A percentile compares a stretch with the other conserved stretches of the same genome.
Conservation (phyloP, 2,888 invertebrate genomes). For the Orgyia antiqua region DNA sequence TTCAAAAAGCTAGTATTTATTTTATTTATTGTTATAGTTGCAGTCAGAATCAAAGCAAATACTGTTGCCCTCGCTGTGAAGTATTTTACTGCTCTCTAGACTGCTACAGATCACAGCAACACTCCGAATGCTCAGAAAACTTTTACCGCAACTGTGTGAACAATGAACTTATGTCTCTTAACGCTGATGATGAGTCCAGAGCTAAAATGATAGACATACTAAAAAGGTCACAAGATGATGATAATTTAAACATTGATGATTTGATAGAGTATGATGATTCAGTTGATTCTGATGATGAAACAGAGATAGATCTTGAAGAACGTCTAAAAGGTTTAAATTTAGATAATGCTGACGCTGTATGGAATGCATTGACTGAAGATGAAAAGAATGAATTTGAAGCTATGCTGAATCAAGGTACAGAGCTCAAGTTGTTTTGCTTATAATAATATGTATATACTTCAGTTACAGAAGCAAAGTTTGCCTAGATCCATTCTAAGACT, state of each 20-base stretch:
- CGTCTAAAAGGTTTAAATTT: constrained; percentile 85
- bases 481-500: too few species aligned
- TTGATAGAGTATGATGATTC: constrained; percentile 68
- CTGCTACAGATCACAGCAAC: constrained; percentile 89
- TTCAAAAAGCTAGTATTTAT: neutral
- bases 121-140: constrained; percentile 89
- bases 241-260: constrained; percentile 31
- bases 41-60: constrained; percentile 77
- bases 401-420: constrained; percentile 65
- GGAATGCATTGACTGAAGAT: constrained; percentile 85
- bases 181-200: constrained; percentile 70
- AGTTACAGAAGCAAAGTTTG: too few species aligned
- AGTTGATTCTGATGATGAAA: constrained; percentile 76
- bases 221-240: constrained; percentile 63
- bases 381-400: constrained; percentile 89
- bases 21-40: too few species aligned
- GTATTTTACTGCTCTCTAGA: constrained; percentile 87
- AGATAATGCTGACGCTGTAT: constrained; percentile 86
- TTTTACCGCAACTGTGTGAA: constrained; percentile 92
- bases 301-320: constrained; percentile 76
- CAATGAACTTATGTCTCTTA: constrained; percentile 79
- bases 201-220: constrained; percentile 82
- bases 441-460: too few species aligned
- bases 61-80: constrained; percentile 93
- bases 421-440: too few species aligned